Conservation (phyloP, 1,140 invertebrate genomes). For the Paracyclopina nana region DNA sequence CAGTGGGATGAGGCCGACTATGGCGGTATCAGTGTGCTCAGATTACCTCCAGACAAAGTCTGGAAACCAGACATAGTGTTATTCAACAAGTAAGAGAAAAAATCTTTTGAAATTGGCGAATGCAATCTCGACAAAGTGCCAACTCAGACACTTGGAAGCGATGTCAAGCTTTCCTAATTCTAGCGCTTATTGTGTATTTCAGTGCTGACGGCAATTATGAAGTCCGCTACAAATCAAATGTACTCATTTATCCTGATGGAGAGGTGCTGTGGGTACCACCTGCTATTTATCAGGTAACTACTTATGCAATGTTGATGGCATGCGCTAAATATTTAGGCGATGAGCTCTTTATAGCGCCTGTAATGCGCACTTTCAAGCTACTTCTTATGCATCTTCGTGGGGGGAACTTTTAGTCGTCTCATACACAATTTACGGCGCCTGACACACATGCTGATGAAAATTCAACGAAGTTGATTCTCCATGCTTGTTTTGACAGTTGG, state of each 20-base stretch:
- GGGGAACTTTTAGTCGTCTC: too few species aligned
- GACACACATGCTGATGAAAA: too few species aligned
- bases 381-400: too few species aligned
- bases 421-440: too few species aligned
- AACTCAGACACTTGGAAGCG: not conserved
- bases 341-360: too few species aligned
- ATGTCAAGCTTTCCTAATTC: too few species aligned
- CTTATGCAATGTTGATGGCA: too few species aligned
- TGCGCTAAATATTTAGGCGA: too few species aligned
- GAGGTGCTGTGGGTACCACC: constrained; percentile 93
- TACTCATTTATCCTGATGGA: constrained; percentile 77
- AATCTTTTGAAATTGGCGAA: not conserved
- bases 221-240: constrained; percentile 90
- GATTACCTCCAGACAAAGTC: constrained; percentile 91
- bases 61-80: constrained; percentile 99
- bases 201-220: constrained; percentile 92
- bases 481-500: too few species aligned
- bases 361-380: too few species aligned
- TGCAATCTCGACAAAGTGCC: not conserved
- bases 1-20: constrained; percentile 96
- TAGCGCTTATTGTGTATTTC: constrained; percentile 25
- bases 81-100: constrained; percentile 80
- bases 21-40: constrained; percentile 80
- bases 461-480: too few species aligned
- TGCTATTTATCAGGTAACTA: constrained; percentile 79